Base-by-base conservation (phyloP, 2,888 invertebrate species). In the Xestia ashworthii region DNA sequence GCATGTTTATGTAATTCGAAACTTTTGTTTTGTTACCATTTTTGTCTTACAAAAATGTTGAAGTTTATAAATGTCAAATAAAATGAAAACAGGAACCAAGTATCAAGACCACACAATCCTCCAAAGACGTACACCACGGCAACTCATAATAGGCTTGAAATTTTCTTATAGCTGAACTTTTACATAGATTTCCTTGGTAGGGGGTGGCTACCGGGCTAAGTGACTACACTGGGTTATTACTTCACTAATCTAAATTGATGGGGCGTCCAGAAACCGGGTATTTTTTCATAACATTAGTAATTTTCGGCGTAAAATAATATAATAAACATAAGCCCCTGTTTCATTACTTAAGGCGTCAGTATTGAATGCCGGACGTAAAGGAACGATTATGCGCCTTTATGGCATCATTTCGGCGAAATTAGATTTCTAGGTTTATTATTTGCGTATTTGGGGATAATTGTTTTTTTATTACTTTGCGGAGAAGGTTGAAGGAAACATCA, bases 211-310 rank as follows among this genome's bases (percentile, higher is more conserved):
- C 90, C 87, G 74, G 78, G 80, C 88, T 93, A 93, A 90, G 92
- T 88, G 85, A 88, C 88, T 93, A 92, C 90, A 89, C 90, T 88
- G 87, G 91, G 94, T 93, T 94, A 96, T 96, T 96, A 96, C 94
- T 88, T 89, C 89, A 93, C 96, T 96, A 96, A 96, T 96, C 94
- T 94, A 96, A 96, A 96, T 96, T 96, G 96, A 96, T 96, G 96
- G 96, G 94, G 95, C 95, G 95, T 96, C 95, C 95, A 93, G 93
- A 93, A 94, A 93, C 93, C 92, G 93, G 92, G 92, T 91, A 94
- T 94, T 95, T 95, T 95, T 95, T 95, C 94, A 95, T 95, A 94
- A 93, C 94, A 95, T 96, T 95, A 95, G 94, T 95, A 95, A 94
- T 95, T 96, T 94, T 93, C 91, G 93, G 96, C 95, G 96, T 95